phyloP scores from a whole-genome alignment of 2,113 vertebrate genomes.

The Arizona elegans region DNA sequence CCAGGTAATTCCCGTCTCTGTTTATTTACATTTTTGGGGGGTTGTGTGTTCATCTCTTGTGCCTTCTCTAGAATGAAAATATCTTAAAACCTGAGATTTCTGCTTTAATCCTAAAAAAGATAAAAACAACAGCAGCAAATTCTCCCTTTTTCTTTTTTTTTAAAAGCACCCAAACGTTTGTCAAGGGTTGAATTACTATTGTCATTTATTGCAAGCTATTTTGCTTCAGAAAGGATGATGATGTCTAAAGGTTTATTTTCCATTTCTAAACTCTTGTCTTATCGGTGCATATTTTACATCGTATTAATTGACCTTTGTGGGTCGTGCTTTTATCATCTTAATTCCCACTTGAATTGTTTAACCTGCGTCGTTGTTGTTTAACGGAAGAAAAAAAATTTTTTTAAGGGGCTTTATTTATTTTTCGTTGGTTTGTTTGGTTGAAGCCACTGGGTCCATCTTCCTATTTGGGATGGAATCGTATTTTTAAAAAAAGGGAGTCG shows the following conservation, averaged over 20 bases:
- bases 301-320: background rate
- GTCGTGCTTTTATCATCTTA: background rate
- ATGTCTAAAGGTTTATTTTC: background rate
- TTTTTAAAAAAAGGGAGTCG: accelerated
- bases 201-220: background rate
- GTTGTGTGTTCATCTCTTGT: too few relatives aligned
- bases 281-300: background rate
- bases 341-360: background rate
- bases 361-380: background rate
- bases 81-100: background rate
- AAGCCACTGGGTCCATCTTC: background rate
- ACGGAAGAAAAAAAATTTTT: background rate
- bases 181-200: too few relatives aligned
- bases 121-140: background rate
- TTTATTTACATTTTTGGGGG: background rate
- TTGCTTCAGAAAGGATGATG: background rate
- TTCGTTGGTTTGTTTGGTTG: background rate
- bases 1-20: background rate
- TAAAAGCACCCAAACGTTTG: background rate
- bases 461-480: background rate
- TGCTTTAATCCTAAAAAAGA: background rate
- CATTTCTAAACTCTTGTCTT: background rate
- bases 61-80: background rate
- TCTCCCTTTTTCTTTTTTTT: background rate
- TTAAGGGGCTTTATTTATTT: background rate